phyloP scores from a whole-genome alignment of 2,888 invertebrate species.

The Alviniconcha strummeri region DNA sequence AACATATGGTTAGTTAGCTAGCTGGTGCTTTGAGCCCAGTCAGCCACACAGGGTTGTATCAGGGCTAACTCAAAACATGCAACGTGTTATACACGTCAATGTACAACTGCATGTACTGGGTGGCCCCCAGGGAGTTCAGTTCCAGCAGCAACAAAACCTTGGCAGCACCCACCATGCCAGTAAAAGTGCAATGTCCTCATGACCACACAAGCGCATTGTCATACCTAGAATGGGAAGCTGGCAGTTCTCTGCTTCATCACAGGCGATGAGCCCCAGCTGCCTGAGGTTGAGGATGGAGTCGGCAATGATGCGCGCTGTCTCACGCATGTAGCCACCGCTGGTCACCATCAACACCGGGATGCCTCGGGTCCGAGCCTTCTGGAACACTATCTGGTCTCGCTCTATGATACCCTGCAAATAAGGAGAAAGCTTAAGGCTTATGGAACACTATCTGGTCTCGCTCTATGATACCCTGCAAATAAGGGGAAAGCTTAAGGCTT shows the following conservation, averaged over 20 bases:
- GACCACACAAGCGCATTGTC: neutral
- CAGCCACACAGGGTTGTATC: too few relatives aligned
- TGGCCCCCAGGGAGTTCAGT: too few relatives aligned
- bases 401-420: constrained; percentile 84
- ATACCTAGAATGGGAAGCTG: neutral
- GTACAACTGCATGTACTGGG: too few relatives aligned
- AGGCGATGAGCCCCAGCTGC: constrained; percentile 71
- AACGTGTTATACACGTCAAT: too few relatives aligned
- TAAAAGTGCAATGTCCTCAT: too few relatives aligned
- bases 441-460: constrained; percentile 89
- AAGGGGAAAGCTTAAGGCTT: constrained; percentile 74
- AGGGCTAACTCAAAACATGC: too few relatives aligned
- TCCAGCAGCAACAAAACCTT: too few relatives aligned
- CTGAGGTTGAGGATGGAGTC: constrained; percentile 88
- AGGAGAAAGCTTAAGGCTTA: constrained; percentile 75
- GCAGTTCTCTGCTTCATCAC: constrained; percentile 57
- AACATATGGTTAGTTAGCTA: too few relatives aligned
- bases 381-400: constrained; percentile 89
- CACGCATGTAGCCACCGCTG: constrained; percentile 88
- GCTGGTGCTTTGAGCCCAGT: too few relatives aligned
- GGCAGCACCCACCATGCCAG: too few relatives aligned
- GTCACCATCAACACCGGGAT: constrained; percentile 91
- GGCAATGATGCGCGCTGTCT: constrained; percentile 87
- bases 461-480: constrained; percentile 84
- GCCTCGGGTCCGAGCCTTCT: constrained; percentile 77